These are phyloP conservation scores for Tetragonula carbonaria DNA, from an alignment of 2,888 invertebrate species.

Conservation along the genomic window DNA sequence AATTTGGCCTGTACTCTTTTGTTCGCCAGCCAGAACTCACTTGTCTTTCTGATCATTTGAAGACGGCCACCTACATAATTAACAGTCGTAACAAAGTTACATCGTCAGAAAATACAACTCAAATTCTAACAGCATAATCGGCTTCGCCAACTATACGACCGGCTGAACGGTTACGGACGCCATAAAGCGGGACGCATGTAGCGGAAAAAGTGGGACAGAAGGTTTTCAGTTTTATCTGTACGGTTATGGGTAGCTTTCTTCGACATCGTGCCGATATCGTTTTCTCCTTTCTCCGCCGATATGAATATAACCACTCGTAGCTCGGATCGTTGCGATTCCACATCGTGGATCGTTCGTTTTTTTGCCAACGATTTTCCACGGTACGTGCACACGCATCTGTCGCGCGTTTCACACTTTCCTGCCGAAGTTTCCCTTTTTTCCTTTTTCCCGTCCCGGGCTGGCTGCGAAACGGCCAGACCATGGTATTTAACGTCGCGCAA, in stretches of 20 bases:
- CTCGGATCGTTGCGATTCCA: slow-evolving; percentile 42
- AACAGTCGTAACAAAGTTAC: not conserved
- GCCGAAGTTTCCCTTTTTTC: too few relatives aligned
- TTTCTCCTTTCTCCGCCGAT: slow-evolving; percentile 5
- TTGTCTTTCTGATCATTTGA: too few relatives aligned
- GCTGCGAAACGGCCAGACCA: slow-evolving; percentile 6
- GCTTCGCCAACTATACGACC: not conserved
- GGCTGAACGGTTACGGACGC: not conserved
- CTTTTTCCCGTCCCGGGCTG: too few relatives aligned
- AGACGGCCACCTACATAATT: too few relatives aligned
- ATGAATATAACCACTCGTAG: slow-evolving; percentile 40
- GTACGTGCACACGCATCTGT: not conserved
- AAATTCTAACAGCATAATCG: not conserved
- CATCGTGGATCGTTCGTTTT: slow-evolving; percentile 26
- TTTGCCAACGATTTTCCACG: not conserved
- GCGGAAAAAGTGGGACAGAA: slow-evolving; percentile 28
- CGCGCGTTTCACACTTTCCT: not conserved
- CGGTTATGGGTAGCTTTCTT: slow-evolving; percentile 27
- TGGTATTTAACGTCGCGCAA: slow-evolving; percentile 34
- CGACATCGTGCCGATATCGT: slow-evolving; percentile 3
- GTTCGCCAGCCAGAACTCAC: too few relatives aligned
- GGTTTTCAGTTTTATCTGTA: slow-evolving; percentile 61
- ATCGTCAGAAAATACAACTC: not conserved
- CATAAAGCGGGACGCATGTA: slow-evolving; percentile 29
- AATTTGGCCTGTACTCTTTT: too few relatives aligned